Evolutionary conservation across 1,140 invertebrate genomes (phyloP), one percentile per base, ranked within the genome.

Genomic region (Hyphantria cunea): DNA sequence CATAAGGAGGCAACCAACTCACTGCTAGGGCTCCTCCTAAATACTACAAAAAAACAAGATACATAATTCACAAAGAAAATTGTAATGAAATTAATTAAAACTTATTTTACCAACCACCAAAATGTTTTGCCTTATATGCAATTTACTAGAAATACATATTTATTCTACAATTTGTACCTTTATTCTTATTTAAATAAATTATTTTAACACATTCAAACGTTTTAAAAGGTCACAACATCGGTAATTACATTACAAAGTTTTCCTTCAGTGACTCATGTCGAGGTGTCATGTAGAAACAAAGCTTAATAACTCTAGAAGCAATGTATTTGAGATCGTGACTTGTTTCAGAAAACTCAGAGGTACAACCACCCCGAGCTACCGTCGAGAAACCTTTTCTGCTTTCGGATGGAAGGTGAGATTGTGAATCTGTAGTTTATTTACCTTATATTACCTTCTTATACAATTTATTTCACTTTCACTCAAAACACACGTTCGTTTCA

Each of bases 371-470:
- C 9, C 82, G 84, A 8, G 90, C 87, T 0, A 74, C 79, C 0
- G 93, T 93, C 0, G 93, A 94, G 58, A 94, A 94, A 68, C 93
- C 93, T 0, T 94, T 94, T 58, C 76, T 95, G 6, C 83, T 94
- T 6, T 93, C 93, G 10, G 93, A 94, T 53, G 95, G 97, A 47
- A 91, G 83, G 90, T 91, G 60, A 80, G 76, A 48, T 39, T 51
- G n/a, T 0, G 12, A 12, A 8, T 0, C 15, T 12, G 34, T 37
- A 7, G 34, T 11, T 8, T 37, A 7, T 11, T 10, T 37, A 11
- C 8, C 34, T 37, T 11, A 10, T 37, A 10, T 37, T 0, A 37
- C 8, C 34, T 37, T 11, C 7, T 11, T 7, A 7, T 11, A 37
- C n/a, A 44, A 44, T 12, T 44, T 12, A 44, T 44, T 13, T 44